phyloP scores from a whole-genome alignment of 64 coral and sea anemone genomes.

The Pachyseris speciosa region DNA sequence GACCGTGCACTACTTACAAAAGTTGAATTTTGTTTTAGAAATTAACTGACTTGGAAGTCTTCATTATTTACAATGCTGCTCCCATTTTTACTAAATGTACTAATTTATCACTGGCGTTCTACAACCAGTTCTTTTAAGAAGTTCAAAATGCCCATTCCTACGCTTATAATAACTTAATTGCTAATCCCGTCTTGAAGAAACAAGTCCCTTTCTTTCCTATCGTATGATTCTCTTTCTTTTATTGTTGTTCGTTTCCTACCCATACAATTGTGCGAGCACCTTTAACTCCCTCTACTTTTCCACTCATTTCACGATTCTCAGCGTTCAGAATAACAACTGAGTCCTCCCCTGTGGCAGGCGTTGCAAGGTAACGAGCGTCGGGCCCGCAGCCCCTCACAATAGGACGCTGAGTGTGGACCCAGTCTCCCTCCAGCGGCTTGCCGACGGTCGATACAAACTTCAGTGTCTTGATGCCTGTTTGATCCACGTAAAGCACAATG shows the following conservation, averaged over 20 bases:
- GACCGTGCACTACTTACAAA: too few species aligned
- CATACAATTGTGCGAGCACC: constrained; percentile 45
- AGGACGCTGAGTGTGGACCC: constrained; percentile 40
- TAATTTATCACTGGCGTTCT: too few species aligned
- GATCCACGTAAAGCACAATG: constrained; percentile 50
- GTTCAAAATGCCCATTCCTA: too few species aligned
- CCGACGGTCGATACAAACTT: constrained; percentile 49
- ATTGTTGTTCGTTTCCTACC: constrained; percentile 24
- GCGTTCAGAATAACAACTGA: constrained; percentile 65
- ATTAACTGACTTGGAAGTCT: too few species aligned
- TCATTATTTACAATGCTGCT: too few species aligned
- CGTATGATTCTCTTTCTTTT: too few species aligned
- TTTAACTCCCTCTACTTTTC: constrained; percentile 37
- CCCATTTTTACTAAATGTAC: too few species aligned
- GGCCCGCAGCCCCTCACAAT: constrained; percentile 60
- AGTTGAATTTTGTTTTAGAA: too few species aligned
- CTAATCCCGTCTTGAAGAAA: too few species aligned
- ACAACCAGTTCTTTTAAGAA: too few species aligned
- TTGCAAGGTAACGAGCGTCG: constrained; percentile 66
- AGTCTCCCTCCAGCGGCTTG: constrained; percentile 39
- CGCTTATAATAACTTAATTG: too few species aligned
- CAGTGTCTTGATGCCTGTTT: constrained; percentile 22
- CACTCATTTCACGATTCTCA: constrained; percentile 23
- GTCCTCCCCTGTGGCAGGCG: constrained; percentile 60
- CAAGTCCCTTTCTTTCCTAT: too few species aligned